A percentile compares a stretch with the other conserved stretches of the same genome.
phyloP scores from a whole-genome alignment of 2,113 vertebrate species.

The Calonectris borealis region DNA sequence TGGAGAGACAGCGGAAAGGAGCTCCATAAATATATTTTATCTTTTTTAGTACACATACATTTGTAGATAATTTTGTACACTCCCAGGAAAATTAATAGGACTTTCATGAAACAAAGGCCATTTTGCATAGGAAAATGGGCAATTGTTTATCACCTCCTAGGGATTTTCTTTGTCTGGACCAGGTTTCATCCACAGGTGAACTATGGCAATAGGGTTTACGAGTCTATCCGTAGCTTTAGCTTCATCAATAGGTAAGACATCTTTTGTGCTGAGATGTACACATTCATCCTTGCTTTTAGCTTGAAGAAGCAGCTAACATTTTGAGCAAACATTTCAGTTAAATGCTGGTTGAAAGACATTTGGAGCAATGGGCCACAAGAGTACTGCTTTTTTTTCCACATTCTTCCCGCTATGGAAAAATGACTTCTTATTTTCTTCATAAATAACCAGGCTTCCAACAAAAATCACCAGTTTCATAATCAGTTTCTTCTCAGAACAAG shows the following conservation, averaged over 20 bases:
- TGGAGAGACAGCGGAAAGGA: background rate
- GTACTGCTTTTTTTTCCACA: background rate
- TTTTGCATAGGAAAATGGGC: background rate
- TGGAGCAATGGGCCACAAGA: background rate
- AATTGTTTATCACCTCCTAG: background rate
- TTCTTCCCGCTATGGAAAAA: background rate
- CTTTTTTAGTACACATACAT: background rate
- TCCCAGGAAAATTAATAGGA: background rate
- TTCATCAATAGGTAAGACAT: background rate
- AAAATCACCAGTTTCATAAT: background rate
- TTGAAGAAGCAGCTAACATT: background rate
- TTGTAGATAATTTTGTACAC: background rate
- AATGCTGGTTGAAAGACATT: background rate
- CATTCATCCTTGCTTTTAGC: background rate
- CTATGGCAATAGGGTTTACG: background rate
- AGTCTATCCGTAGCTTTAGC: background rate
- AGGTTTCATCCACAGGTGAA: background rate
- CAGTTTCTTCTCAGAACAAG: background rate
- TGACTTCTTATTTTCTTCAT: background rate
- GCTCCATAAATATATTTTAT: background rate
- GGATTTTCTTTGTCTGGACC: background rate
- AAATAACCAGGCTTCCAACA: background rate
- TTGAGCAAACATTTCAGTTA: background rate
- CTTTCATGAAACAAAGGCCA: background rate
- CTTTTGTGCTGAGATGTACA: background rate